These are phyloP conservation scores for Paramormyrops kingsleyae DNA, from an alignment of 2,113 vertebrate species.

Conservation along the genomic window DNA sequence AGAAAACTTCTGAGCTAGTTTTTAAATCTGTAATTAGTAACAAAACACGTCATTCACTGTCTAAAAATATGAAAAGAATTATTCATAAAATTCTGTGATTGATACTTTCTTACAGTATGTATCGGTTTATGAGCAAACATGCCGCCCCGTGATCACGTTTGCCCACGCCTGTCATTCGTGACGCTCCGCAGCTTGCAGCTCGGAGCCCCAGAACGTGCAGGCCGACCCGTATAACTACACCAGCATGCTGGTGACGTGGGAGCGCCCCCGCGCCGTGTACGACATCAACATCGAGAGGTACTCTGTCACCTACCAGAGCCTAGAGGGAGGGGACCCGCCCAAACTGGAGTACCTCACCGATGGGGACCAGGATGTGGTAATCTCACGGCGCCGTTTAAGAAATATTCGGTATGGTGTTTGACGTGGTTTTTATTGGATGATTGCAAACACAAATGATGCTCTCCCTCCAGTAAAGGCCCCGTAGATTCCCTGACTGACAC, in stretches of 20 bases:
- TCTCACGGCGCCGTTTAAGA: neutral
- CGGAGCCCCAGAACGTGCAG: slow-evolving; percentile 84
- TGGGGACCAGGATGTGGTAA: slow-evolving; percentile 94
- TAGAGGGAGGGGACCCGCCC: slow-evolving; percentile 74
- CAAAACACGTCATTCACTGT: neutral
- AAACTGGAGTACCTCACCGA: slow-evolving; percentile 90
- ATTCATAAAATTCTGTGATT: neutral
- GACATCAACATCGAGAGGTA: slow-evolving; percentile 88
- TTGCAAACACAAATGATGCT: neutral
- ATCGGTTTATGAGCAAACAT: neutral
- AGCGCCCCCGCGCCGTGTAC: slow-evolving; percentile 81
- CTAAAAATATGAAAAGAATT: neutral
- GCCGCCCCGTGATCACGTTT: neutral
- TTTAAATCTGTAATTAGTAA: neutral
- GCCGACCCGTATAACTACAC: slow-evolving; percentile 89
- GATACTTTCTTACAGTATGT: neutral
- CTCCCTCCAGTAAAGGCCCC: neutral
- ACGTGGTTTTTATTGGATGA: neutral
- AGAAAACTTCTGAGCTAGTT: neutral
- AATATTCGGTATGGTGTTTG: neutral
- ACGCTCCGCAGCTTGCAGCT: slow-evolving; percentile 76
- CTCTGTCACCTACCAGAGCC: slow-evolving; percentile 79
- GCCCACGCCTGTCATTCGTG: neutral
- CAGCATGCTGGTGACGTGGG: slow-evolving; percentile 88
- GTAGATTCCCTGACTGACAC: neutral